Evolutionary conservation across 2,113 vertebrate species (phyloP), one percentile per base, ranked within the genome.

Genomic region (Aspidoscelis tigris): DNA sequence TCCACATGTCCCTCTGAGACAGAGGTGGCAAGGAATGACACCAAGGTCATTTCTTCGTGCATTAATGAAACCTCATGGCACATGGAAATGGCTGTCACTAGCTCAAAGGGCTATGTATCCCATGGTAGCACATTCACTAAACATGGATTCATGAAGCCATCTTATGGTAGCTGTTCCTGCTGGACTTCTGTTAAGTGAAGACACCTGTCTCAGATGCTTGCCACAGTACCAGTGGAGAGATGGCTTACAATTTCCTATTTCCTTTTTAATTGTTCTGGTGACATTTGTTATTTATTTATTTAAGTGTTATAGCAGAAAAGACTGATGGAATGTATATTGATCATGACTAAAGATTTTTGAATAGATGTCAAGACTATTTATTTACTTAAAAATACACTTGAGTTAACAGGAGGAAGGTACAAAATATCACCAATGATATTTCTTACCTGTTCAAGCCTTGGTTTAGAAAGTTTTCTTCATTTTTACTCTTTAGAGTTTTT

Each of bases 401-500:
- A 10, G 39, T 66, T 66, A 44, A 66, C 39, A 66, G 18, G 41
- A 66, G 61, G 41, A 43, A 26, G 43, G 33, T 16, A 44, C n/a
- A 70, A 70, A 9, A 58, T n/a, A 39, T 14, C 21, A 50, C 39
- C 6, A 7, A 33, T 18, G 14, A 12, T 72, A 78, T 14, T 72
- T 72, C 18, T 61, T 14, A 58, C 78, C 50, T 78, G 58, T 6
- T 3, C 33, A n/a, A 24, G 26, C 12, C 26, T 84, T 79, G 41
- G 72, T 78, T 90, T 71, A 76, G 84, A 91, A 92, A 92, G 78
- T 76, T 64, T 55, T 66, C 82, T 89, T 20, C 55, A 88, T 82
- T 82, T 84, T 81, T 86, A 77, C 80, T 87, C 47, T 81, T n/a
- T 78, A 74, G 82, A 86, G 14, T 81, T 92, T 41, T 1, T 85